Conservation (phyloP, 1,140 invertebrate genomes). For the Pogonomyrmex californicus region DNA sequence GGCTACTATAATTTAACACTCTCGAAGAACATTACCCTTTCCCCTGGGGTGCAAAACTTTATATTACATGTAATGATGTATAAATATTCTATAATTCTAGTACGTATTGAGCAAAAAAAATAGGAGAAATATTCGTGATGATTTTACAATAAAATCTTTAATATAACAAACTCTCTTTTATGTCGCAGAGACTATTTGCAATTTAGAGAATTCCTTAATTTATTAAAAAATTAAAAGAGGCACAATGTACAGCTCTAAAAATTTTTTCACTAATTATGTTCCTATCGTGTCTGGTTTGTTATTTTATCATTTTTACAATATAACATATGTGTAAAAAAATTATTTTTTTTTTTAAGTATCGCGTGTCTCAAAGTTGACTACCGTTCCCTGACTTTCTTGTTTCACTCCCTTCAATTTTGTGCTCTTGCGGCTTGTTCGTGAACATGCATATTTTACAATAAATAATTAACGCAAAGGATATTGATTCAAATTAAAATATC, state of each 20-base stretch:
- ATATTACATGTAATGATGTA: background rate
- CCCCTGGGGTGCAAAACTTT: background rate
- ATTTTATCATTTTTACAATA: conserved; percentile 1
- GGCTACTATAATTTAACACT: background rate
- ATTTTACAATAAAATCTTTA: background rate
- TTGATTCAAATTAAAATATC: conserved; percentile 22
- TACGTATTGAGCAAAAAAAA: background rate
- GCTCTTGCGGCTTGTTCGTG: background rate
- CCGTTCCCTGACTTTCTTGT: conserved; percentile 7
- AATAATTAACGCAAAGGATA: background rate
- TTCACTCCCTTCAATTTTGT: background rate
- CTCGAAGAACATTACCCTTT: background rate
- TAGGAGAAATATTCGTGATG: background rate
- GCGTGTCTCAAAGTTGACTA: conserved; percentile 6
- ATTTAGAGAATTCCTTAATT: background rate
- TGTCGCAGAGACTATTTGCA: background rate
- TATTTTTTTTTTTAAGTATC: conserved; percentile 20
- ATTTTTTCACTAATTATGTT: conserved; percentile 3
- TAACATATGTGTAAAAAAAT: conserved; percentile 3
- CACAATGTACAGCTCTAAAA: background rate
- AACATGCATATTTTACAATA: background rate
- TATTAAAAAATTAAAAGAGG: too few relatives aligned
- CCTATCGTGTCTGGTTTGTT: background rate
- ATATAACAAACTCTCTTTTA: background rate
- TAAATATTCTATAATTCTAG: background rate